These are phyloP conservation scores for Chrysomela aeneicollis DNA, from an alignment of 2,888 invertebrate genomes.

Conservation along the genomic window DNA sequence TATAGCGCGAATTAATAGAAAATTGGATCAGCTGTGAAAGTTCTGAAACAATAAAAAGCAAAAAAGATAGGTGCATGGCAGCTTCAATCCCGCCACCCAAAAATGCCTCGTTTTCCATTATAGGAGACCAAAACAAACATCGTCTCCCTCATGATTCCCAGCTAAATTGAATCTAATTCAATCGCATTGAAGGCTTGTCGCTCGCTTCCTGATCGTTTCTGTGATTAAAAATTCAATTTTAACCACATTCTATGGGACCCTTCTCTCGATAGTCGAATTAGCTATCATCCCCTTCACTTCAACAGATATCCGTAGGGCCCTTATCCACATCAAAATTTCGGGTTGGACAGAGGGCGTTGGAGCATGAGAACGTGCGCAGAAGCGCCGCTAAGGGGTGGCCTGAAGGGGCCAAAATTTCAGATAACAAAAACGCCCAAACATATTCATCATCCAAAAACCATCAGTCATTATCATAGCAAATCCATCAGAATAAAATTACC, in stretches of 20 bases:
- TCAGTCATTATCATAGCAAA: no score
- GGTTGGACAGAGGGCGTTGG: conserved; percentile 35
- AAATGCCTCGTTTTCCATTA: neutral
- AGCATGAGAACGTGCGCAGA: conserved; percentile 1
- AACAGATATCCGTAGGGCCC: conserved; percentile 31
- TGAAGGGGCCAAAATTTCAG: no score
- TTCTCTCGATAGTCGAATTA: conserved; percentile 31
- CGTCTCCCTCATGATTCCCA: conserved; percentile 2
- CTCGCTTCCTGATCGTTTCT: conserved; percentile 20
- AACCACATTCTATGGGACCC: conserved; percentile 24
- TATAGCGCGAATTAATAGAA: neutral
- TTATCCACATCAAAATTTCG: conserved; percentile 32
- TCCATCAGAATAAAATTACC: no score
- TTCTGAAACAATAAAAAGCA: neutral
- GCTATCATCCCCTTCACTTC: conserved; percentile 26
- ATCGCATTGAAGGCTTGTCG: conserved; percentile 5
- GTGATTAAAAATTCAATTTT: conserved; percentile 31
- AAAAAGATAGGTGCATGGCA: neutral
- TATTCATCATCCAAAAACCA: no score
- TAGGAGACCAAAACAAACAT: conserved; percentile 5
- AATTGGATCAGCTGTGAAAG: neutral
- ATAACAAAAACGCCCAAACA: no score
- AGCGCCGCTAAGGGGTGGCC: neutral
- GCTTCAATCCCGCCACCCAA: neutral
- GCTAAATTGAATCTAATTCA: conserved; percentile 17